phyloP scores from a whole-genome alignment of 2,797 vertebrate genomes.

The Phalanger gymnotis region DNA sequence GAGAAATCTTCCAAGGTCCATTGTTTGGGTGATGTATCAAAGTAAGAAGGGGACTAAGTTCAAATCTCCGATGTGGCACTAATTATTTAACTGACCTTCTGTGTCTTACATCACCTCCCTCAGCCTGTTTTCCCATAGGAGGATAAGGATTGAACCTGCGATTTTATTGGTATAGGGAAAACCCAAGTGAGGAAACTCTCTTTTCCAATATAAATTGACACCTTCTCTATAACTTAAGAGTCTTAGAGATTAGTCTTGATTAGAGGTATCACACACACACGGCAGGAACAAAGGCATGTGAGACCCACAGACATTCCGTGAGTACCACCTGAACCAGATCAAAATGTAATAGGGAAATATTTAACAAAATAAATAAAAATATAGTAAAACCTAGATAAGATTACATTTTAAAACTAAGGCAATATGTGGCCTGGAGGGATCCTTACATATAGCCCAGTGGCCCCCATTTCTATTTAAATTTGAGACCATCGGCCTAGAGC shows the following conservation, averaged over 20 bases:
- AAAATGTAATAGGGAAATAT: background rate
- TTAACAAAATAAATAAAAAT: background rate
- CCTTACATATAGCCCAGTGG: background rate
- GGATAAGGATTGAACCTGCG: background rate
- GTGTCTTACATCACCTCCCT: background rate
- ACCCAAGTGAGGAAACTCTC: background rate
- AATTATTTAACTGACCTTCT: background rate
- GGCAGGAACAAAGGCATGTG: background rate
- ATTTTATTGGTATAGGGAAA: background rate
- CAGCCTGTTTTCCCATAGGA: background rate
- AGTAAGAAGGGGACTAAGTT: background rate
- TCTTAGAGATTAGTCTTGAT: background rate
- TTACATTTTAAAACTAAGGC: background rate
- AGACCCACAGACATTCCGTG: background rate
- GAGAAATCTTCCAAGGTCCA: background rate
- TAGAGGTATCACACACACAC: background rate
- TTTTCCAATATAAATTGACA: background rate
- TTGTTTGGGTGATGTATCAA: background rate
- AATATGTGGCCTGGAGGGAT: background rate
- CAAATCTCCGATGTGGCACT: background rate
- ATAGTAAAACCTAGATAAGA: background rate
- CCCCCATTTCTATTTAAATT: background rate
- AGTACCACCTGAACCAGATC: background rate
- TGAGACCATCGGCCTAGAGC: background rate
- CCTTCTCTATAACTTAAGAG: background rate